These are phyloP conservation scores for Gallinago solitaria DNA, from an alignment of 2,797 vertebrate genomes.

Conservation along the genomic window DNA sequence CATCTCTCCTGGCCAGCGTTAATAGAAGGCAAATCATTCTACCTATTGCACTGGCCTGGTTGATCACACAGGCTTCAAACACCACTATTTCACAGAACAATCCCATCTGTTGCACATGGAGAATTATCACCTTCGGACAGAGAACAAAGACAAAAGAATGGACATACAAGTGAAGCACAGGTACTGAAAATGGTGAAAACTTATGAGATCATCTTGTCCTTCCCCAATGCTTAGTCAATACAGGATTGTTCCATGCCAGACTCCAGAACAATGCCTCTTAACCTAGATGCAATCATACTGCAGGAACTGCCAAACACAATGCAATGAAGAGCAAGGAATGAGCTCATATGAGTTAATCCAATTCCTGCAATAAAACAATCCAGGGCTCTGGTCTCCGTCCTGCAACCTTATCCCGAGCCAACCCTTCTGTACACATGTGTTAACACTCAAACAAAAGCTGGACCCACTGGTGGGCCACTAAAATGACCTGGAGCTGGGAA, in stretches of 20 bases:
- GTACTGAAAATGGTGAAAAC: constrained; percentile 15
- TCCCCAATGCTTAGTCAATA: constrained; percentile 27
- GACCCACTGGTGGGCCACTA: background rate
- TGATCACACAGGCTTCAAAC: background rate
- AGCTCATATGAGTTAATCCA: constrained; percentile 53
- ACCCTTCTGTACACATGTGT: background rate
- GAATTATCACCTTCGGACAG: background rate
- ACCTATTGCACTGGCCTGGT: background rate
- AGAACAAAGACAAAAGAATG: background rate
- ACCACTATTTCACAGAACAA: background rate
- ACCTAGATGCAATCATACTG: constrained; percentile 78
- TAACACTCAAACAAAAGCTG: background rate
- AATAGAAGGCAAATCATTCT: background rate
- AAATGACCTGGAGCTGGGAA: constrained; percentile 6
- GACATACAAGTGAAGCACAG: background rate
- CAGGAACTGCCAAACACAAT: constrained; percentile 75
- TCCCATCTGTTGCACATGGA: background rate
- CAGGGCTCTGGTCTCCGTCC: background rate
- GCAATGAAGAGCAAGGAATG: constrained; percentile 57
- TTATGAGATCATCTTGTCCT: constrained; percentile 9
- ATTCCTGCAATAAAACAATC: constrained; percentile 57
- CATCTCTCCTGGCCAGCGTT: background rate
- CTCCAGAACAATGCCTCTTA: constrained; percentile 58
- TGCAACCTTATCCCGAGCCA: background rate
- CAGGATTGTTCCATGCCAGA: constrained; percentile 8